Evolutionary conservation across 2,797 vertebrate genomes (phyloP).

Genomic region (Pipistrellus kuhlii): DNA sequence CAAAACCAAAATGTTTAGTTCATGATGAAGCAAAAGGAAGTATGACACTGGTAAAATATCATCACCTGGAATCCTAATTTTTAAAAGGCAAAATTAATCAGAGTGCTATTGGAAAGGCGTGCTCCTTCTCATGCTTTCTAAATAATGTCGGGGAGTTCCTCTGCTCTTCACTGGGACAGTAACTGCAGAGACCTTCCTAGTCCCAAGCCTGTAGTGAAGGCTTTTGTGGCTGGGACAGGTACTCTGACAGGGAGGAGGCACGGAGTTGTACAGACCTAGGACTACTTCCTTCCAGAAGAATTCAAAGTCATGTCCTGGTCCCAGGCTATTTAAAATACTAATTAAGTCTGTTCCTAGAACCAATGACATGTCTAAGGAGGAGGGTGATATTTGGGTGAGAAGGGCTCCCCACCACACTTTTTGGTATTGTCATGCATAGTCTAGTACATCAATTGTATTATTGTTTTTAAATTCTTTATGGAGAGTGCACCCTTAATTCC

Average conservation of each 20-base stretch:
- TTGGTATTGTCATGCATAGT: background rate
- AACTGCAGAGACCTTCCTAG: background rate
- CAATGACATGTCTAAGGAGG: background rate
- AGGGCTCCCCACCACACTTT: background rate
- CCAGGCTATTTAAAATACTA: background rate
- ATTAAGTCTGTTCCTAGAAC: background rate
- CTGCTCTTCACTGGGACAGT: background rate
- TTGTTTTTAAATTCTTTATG: background rate
- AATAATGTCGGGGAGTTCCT: background rate
- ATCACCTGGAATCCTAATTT: background rate
- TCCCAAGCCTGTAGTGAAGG: background rate
- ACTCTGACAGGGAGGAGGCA: background rate
- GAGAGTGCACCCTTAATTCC: background rate
- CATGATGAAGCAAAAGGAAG: background rate
- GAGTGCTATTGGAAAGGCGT: background rate
- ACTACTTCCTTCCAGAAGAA: background rate
- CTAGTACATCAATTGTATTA: background rate
- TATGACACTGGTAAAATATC: background rate
- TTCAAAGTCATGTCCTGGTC: background rate
- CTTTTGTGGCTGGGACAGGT: background rate
- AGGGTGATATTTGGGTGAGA: background rate
- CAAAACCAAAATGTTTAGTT: background rate
- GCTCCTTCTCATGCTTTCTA: background rate
- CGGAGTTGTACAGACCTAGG: background rate
- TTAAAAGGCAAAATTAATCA: background rate